Conservation (phyloP, 2,113 vertebrate genomes). For the Illadopsis cleaveri region DNA sequence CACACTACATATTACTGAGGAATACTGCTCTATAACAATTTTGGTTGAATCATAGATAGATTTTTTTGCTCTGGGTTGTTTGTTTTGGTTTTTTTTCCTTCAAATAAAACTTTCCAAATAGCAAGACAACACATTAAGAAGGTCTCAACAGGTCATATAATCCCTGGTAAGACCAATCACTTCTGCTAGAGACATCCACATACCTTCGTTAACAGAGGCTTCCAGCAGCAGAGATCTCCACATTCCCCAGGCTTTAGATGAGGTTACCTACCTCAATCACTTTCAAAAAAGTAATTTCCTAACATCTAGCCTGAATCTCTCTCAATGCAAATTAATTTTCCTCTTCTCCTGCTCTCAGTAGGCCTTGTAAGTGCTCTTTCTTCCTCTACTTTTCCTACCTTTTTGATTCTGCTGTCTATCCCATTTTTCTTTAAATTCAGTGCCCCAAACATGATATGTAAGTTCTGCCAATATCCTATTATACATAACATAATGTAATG, state of each 20-base stretch:
- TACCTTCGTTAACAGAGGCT: not conserved
- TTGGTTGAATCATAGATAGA: not conserved
- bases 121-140: not conserved
- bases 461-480: not conserved
- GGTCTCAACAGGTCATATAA: not conserved
- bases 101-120: not conserved
- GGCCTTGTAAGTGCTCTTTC: not conserved
- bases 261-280: not conserved
- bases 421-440: not conserved
- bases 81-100: accelerated
- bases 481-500: not conserved
- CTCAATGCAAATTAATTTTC: not conserved
- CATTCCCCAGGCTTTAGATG: not conserved
- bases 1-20: not conserved
- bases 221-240: not conserved
- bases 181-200: not conserved
- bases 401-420: not conserved
- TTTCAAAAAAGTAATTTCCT: not conserved
- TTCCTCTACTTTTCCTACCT: not conserved
- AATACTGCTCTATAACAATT: not conserved
- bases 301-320: not conserved
- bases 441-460: not conserved
- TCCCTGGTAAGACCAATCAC: not conserved
- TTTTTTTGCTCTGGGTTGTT: not conserved
- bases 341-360: not conserved